These are phyloP conservation scores for Whitmania pigra DNA, from an alignment of 1,140 invertebrate species.

Conservation along the genomic window DNA sequence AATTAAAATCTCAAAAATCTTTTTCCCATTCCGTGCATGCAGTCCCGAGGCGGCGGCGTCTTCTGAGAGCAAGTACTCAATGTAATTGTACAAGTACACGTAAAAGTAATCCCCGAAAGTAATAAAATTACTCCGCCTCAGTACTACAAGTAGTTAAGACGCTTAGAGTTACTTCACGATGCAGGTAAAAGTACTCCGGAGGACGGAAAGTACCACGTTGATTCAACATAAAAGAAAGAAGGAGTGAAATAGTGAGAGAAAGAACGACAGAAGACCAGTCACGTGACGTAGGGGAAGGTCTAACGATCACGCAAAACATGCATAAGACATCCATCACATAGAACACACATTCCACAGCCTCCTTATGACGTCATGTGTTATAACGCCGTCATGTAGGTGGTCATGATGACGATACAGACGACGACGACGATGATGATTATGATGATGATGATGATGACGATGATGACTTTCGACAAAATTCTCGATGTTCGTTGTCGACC, in stretches of 20 bases:
- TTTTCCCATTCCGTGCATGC: too few species aligned
- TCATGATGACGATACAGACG: slow-evolving; percentile 10
- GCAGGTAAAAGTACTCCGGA: not conserved
- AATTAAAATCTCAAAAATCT: too few species aligned
- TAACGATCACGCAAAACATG: not conserved
- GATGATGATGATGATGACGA: not conserved
- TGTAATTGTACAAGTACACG: too few species aligned
- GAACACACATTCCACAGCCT: not conserved
- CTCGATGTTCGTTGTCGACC: too few species aligned
- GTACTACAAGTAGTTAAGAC: too few species aligned
- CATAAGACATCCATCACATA: not conserved
- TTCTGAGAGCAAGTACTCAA: too few species aligned
- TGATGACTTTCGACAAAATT: not conserved
- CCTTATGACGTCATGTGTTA: not conserved
- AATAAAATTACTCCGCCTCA: too few species aligned
- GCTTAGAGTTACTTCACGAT: not conserved
- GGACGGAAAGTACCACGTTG: too few species aligned
- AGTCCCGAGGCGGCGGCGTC: too few species aligned
- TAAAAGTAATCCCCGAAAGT: too few species aligned
- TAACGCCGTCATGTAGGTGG: not conserved
- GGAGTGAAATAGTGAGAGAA: not conserved
- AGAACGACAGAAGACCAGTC: not conserved
- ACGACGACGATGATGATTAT: slow-evolving; percentile 6
- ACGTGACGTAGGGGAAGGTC: not conserved
- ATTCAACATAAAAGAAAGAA: not conserved